phyloP scores from a whole-genome alignment of 2,797 vertebrate species.

The Lacerta bilineata region DNA sequence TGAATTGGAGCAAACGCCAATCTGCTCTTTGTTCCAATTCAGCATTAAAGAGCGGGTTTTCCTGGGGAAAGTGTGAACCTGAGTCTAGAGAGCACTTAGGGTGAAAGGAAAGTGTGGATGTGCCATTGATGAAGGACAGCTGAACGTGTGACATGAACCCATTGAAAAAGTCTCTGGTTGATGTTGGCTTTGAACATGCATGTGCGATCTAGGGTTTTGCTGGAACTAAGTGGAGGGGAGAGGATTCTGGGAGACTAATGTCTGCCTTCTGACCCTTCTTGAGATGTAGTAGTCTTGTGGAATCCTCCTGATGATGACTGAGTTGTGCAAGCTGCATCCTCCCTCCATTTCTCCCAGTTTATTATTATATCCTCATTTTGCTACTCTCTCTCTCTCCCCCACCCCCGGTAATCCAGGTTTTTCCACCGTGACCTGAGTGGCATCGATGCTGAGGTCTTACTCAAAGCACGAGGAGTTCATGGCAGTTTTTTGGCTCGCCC shows the following conservation, averaged over 20 bases:
- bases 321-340: background rate
- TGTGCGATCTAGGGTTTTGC: background rate
- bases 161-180: background rate
- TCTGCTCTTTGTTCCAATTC: too few relatives aligned
- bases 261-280: background rate
- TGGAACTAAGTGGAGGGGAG: background rate
- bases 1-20: too few relatives aligned
- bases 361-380: slow-evolving; percentile 13
- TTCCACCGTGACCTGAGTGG: slow-evolving; percentile 96
- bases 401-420: slow-evolving; percentile 83
- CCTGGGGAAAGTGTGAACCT: too few relatives aligned
- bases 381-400: slow-evolving; percentile 6
- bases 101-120: background rate
- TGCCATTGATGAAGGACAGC: too few relatives aligned
- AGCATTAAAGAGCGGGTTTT: too few relatives aligned
- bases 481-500: slow-evolving; percentile 96
- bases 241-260: background rate
- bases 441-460: slow-evolving; percentile 88
- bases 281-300: background rate
- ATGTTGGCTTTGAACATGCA: background rate
- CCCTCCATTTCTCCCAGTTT: background rate
- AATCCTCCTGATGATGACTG: rapidly evolving
- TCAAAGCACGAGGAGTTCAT: slow-evolving; percentile 89
- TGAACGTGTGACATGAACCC: background rate
- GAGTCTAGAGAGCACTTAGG: too few relatives aligned